Conservation (phyloP, 2,113 vertebrate genomes). For the Micromys minutus region DNA sequence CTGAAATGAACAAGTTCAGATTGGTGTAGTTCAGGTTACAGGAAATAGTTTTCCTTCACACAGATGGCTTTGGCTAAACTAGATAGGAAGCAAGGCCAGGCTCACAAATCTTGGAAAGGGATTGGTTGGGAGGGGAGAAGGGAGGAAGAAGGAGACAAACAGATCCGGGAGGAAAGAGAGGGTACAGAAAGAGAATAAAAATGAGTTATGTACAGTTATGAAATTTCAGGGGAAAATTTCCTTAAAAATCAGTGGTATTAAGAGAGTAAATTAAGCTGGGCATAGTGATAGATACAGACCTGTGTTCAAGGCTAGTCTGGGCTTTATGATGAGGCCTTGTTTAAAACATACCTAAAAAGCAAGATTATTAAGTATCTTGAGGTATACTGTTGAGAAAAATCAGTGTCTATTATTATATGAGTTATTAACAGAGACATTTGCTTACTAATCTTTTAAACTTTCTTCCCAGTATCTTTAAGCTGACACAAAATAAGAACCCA, state of each 20-base stretch:
- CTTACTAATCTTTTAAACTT: slow-evolving; percentile 33
- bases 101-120: neutral
- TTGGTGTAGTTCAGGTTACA: neutral
- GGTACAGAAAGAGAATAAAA: neutral
- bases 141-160: too few relatives aligned
- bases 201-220: neutral
- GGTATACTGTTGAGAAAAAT: neutral
- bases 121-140: neutral
- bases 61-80: neutral
- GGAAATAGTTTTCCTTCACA: neutral
- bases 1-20: neutral
- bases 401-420: neutral
- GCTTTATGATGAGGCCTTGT: neutral
- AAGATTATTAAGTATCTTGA: neutral
- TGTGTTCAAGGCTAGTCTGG: neutral
- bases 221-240: neutral
- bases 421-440: neutral
- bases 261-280: neutral
- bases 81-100: neutral
- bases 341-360: neutral
- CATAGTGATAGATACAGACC: neutral
- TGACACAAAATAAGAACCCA: slow-evolving; percentile 5
- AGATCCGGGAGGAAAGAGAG: neutral
- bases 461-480: slow-evolving; percentile 4
- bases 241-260: neutral